Percentiles rank a stretch among this genome's conserved stretches.
Evolutionary conservation across 2,888 invertebrate species (phyloP).

Genomic region (Chrysodeixis includens): DNA sequence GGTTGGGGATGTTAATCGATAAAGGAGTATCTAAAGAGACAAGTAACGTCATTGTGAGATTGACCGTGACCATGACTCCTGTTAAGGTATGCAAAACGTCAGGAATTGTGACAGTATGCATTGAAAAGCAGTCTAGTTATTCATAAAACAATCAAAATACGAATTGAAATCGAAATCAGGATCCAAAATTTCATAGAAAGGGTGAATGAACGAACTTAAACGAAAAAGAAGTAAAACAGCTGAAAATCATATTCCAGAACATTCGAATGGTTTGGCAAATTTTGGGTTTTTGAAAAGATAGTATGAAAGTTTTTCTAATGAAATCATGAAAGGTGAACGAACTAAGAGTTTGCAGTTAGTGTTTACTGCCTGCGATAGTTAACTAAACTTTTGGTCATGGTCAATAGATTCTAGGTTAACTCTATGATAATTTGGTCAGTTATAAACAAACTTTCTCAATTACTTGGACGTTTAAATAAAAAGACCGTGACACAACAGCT

Average conservation of each 20-base stretch:
- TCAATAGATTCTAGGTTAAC: slow-evolving; percentile 4
- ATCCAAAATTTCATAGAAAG: too few relatives aligned
- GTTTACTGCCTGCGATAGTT: slow-evolving; percentile 19
- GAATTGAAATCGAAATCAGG: too few relatives aligned
- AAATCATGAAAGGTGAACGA: neutral
- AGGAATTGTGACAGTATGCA: too few relatives aligned
- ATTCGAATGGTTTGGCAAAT: neutral
- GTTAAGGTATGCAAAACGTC: too few relatives aligned
- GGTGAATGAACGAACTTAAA: neutral
- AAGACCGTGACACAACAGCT: neutral
- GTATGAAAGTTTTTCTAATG: neutral
- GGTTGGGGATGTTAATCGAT: too few relatives aligned
- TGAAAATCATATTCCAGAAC: too few relatives aligned
- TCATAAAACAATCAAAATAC: too few relatives aligned
- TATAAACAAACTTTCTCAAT: slow-evolving; percentile 4
- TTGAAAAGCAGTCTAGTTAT: too few relatives aligned
- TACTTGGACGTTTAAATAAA: neutral
- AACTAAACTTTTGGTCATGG: slow-evolving; percentile 20
- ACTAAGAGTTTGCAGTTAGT: slow-evolving; percentile 1
- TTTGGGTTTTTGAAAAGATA: neutral
- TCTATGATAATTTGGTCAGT: neutral
- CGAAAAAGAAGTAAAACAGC: too few relatives aligned
- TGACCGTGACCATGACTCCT: too few relatives aligned
- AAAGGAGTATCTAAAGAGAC: too few relatives aligned
- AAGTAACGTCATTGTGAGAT: too few relatives aligned